phyloP scores from a whole-genome alignment of 2,113 vertebrate genomes.

The Oreochromis spilurus region DNA sequence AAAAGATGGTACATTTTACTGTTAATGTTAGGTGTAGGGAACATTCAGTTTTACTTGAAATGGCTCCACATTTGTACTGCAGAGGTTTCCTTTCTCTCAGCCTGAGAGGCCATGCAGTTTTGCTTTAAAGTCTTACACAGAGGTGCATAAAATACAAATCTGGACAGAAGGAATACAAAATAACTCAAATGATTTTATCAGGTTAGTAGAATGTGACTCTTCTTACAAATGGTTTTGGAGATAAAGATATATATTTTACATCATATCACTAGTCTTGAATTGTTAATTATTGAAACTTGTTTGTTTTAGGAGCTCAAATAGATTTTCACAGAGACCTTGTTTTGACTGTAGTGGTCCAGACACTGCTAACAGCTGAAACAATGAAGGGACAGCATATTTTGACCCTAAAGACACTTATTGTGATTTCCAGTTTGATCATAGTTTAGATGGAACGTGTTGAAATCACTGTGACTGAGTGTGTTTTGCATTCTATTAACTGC shows the following conservation, averaged over 20 bases:
- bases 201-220: neutral
- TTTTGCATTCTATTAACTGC: accelerated
- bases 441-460: neutral
- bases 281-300: neutral
- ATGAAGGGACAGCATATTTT: too few species aligned
- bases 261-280: neutral
- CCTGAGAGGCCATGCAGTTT: neutral
- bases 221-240: neutral
- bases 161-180: neutral
- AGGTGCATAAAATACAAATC: neutral
- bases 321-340: neutral
- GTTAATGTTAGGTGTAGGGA: neutral
- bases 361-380: neutral
- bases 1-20: neutral
- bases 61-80: neutral
- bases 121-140: neutral
- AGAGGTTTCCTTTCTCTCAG: neutral
- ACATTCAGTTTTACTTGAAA: neutral
- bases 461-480: neutral
- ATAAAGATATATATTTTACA: neutral
- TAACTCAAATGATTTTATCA: neutral
- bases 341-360: neutral
- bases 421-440: neutral
- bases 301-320: neutral
- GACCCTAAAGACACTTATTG: accelerated